phyloP scores from a whole-genome alignment of 1,140 invertebrate genomes.

The Drosophila pseudoananassae region DNA sequence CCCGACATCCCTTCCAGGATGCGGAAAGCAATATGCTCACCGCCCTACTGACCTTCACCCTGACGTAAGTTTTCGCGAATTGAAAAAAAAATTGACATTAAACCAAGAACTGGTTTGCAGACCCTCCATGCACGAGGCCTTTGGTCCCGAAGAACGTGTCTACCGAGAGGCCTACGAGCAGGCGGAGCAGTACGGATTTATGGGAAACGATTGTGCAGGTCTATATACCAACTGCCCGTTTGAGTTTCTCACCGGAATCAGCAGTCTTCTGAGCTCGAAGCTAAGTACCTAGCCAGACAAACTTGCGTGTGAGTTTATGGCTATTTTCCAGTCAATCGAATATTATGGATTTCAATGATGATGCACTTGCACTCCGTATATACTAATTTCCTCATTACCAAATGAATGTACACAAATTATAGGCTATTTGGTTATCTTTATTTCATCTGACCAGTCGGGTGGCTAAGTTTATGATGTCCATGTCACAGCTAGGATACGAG shows the following conservation, averaged over 20 bases:
- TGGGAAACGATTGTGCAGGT: constrained; percentile 52
- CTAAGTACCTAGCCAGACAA: neutral
- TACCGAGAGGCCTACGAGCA: constrained; percentile 64
- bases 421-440: constrained; percentile 24
- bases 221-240: constrained; percentile 61
- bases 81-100: neutral
- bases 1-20: constrained; percentile 70
- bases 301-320: neutral
- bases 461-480: constrained; percentile 59
- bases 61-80: constrained; percentile 56
- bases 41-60: constrained; percentile 70
- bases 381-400: neutral
- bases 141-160: constrained; percentile 53
- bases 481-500: constrained; percentile 64
- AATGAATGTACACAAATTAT: constrained; percentile 8
- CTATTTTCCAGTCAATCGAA: neutral
- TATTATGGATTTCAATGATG: neutral
- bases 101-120: constrained; percentile 29
- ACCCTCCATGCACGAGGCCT: constrained; percentile 73
- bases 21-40: constrained; percentile 63
- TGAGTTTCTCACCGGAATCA: constrained; percentile 62
- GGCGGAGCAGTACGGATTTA: constrained; percentile 67
- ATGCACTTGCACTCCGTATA: too few species aligned
- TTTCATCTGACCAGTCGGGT: constrained; percentile 71
- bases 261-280: constrained; percentile 45